Percentiles rank a stretch among this genome's conserved stretches.
phyloP scores from a whole-genome alignment of 2,113 vertebrate genomes.

The Mobula hypostoma region DNA sequence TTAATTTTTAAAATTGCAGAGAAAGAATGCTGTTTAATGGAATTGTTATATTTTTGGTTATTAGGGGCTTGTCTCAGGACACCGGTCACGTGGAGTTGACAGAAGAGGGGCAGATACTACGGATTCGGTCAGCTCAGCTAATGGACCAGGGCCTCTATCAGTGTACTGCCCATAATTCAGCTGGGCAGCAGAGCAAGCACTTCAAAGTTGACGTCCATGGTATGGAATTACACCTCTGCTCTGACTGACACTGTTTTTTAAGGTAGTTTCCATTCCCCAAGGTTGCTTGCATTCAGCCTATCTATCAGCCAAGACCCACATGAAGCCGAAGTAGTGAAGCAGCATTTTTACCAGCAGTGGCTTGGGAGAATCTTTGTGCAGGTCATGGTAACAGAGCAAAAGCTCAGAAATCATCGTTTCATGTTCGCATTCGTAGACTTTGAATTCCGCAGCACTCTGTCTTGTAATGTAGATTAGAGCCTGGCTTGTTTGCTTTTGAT shows the following conservation, averaged over 20 bases:
- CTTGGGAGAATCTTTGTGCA: neutral
- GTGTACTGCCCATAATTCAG: conserved; percentile 72
- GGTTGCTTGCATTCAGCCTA: too few species aligned
- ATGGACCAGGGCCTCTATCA: conserved; percentile 71
- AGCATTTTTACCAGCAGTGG: neutral
- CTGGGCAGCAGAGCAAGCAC: conserved; percentile 69
- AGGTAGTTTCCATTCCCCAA: neutral
- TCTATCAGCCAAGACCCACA: neutral
- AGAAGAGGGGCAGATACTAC: conserved; percentile 64
- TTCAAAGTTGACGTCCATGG: conserved; percentile 68
- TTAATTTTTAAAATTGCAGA: neutral
- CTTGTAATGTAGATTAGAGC: neutral
- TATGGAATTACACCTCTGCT: conserved; percentile 44
- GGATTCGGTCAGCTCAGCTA: conserved; percentile 56
- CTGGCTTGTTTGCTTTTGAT: neutral
- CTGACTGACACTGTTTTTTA: neutral
- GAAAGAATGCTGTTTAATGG: neutral
- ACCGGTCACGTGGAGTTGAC: conserved; percentile 61
- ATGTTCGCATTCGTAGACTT: neutral
- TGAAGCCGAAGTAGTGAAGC: neutral
- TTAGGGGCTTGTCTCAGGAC: conserved; percentile 60
- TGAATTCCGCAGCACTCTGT: neutral
- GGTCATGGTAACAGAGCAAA: too few species aligned
- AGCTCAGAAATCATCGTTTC: neutral
- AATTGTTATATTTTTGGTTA: neutral